phyloP scores from a whole-genome alignment of 1,140 invertebrate genomes.

The Riptortus pedestris region DNA sequence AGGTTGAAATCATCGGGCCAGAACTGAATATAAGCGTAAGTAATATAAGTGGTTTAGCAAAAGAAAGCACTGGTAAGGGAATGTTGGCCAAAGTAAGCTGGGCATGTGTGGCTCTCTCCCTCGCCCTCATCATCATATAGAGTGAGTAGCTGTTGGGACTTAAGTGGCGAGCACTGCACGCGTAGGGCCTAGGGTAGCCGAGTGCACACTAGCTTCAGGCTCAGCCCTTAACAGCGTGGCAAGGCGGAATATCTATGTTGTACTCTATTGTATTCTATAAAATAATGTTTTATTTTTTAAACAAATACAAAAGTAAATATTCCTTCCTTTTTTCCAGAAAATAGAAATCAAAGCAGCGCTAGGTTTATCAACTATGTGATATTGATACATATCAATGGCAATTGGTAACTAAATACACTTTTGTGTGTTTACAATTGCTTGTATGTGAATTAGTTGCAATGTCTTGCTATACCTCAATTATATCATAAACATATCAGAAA shows the following conservation, averaged over 20 bases:
- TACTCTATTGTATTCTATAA: too few relatives aligned
- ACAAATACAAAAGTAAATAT: slow-evolving; percentile 2
- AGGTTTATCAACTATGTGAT: slow-evolving; percentile 14
- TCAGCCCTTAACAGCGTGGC: slow-evolving; percentile 6
- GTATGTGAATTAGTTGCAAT: background rate
- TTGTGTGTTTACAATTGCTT: background rate
- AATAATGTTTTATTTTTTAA: background rate
- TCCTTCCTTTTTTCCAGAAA: slow-evolving; percentile 6
- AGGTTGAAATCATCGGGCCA: background rate
- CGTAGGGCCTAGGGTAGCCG: slow-evolving; percentile 19
- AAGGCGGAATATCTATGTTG: background rate
- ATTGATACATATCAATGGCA: slow-evolving; percentile 5
- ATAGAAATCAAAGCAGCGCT: background rate
- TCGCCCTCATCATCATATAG: slow-evolving; percentile 11
- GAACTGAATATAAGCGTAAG: background rate
- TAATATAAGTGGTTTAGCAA: background rate
- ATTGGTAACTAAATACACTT: background rate
- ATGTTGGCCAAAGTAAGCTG: background rate
- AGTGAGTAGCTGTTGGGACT: background rate
- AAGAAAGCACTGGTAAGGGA: background rate
- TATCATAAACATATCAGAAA: slow-evolving; percentile 13
- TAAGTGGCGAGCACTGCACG: slow-evolving; percentile 26
- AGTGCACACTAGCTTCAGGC: slow-evolving; percentile 23
- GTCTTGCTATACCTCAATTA: slow-evolving; percentile 23
- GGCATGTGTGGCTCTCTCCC: background rate